phyloP scores from a whole-genome alignment of 2,797 vertebrate genomes.

The Oryzias sinensis region DNA sequence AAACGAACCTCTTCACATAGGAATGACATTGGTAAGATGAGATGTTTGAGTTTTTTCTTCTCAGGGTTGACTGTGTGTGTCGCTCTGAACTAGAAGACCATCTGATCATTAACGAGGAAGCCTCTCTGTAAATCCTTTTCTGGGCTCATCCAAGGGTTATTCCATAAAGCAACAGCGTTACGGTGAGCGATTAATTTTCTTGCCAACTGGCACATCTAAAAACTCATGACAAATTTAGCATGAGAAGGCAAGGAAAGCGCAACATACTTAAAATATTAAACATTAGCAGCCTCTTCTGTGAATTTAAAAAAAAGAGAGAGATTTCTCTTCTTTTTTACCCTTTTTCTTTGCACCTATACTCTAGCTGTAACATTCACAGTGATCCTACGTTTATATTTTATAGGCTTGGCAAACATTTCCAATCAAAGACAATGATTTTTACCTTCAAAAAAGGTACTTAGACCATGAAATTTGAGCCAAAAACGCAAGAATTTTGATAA shows the following conservation, averaged over 20 bases:
- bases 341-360: conserved; percentile 7
- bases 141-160: conserved; percentile 14
- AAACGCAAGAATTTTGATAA: background rate
- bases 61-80: conserved; percentile 29
- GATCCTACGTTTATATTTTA: conserved; percentile 1
- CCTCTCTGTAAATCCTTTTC: conserved; percentile 11
- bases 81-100: conserved; percentile 24
- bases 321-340: background rate
- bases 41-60: conserved; percentile 4
- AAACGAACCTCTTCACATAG: conserved; percentile 1
- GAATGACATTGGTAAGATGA: conserved; percentile 8
- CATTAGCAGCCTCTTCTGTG: conserved; percentile 7
- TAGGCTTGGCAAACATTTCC: background rate
- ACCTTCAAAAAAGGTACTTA: background rate
- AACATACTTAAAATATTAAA: conserved; percentile 16
- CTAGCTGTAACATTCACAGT: conserved; percentile 1
- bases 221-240: conserved; percentile 19
- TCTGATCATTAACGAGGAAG: conserved; percentile 29
- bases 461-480: no score
- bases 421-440: background rate
- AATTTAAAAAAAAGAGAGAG: conserved; percentile 4
- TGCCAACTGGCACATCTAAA: conserved; percentile 24
- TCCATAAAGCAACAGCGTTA: conserved; percentile 25
- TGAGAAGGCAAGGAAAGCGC: conserved; percentile 16
- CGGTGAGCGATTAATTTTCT: conserved; percentile 24